A percentile compares a stretch with the other conserved stretches of the same genome.
phyloP scores from a whole-genome alignment of 2,113 vertebrate genomes.

The Zapornia atra region DNA sequence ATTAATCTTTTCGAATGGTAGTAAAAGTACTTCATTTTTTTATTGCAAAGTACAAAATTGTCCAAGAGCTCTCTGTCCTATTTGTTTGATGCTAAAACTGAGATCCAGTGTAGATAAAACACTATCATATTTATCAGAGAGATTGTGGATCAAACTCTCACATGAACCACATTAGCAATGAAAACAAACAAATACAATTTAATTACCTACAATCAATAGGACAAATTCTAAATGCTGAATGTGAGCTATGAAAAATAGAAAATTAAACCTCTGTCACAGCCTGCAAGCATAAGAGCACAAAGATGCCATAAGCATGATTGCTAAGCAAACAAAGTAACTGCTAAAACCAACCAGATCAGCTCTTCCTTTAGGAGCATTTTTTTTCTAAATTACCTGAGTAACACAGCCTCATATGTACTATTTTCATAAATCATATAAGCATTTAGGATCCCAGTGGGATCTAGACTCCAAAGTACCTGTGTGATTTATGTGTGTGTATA shows the following conservation, averaged over 20 bases:
- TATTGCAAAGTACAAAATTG: neutral
- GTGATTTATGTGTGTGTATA: neutral
- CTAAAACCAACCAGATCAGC: neutral
- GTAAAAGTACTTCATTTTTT: neutral
- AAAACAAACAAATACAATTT: slow-evolving; percentile 61
- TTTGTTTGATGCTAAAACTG: neutral
- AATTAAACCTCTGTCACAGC: slow-evolving; percentile 59
- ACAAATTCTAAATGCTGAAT: slow-evolving; percentile 56
- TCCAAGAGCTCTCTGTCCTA: neutral
- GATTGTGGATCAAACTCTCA: neutral
- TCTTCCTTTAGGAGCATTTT: slow-evolving; percentile 6
- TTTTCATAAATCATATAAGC: slow-evolving; percentile 60
- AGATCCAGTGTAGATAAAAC: neutral
- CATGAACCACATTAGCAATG: neutral
- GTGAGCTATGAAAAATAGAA: slow-evolving; percentile 56
- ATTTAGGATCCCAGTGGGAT: slow-evolving; percentile 27
- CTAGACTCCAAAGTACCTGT: neutral
- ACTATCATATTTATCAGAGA: neutral
- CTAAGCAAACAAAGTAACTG: slow-evolving; percentile 44
- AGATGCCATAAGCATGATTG: slow-evolving; percentile 23
- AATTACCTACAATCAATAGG: slow-evolving; percentile 72
- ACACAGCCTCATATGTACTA: neutral
- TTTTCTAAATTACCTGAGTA: slow-evolving; percentile 26
- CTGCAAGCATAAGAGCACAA: slow-evolving; percentile 24
- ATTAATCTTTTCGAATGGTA: neutral